Evolutionary conservation across 2,888 invertebrate species (phyloP).

Genomic region (Pyrocoelia pectoralis): DNA sequence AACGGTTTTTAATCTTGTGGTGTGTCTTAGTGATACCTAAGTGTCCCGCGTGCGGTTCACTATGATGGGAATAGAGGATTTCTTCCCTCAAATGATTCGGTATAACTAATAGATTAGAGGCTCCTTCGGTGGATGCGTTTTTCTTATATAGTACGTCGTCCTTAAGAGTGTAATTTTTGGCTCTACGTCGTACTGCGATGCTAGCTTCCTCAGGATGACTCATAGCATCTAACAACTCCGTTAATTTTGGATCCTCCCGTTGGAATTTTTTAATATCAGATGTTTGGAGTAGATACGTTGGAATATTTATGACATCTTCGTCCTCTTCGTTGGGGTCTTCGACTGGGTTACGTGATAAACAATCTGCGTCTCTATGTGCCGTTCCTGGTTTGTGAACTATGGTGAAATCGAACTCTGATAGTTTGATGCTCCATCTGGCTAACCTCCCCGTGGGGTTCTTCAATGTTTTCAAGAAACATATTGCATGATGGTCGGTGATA

Average conservation of each 20-base stretch:
- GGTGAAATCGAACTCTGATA: conserved; percentile 24
- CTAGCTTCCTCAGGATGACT: not conserved
- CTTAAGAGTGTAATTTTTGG: conserved; percentile 3
- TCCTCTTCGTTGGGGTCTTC: not conserved
- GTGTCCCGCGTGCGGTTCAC: conserved; percentile 16
- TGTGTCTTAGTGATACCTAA: conserved; percentile 16
- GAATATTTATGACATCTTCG: conserved; percentile 12
- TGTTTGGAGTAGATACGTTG: conserved; percentile 12
- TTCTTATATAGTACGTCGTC: conserved; percentile 6
- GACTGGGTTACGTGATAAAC: conserved; percentile 19
- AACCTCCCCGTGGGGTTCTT: conserved; percentile 4
- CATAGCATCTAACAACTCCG: not conserved
- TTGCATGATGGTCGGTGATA: conserved; percentile 17
- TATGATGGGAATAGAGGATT: conserved; percentile 14
- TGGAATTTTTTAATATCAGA: conserved; percentile 11
- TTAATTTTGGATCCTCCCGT: conserved; percentile 8
- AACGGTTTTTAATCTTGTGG: conserved; percentile 22
- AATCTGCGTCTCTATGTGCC: conserved; percentile 22
- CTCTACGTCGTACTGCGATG: not conserved
- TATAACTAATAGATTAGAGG: not conserved
- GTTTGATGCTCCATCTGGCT: conserved; percentile 22
- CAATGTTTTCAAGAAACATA: conserved; percentile 21
- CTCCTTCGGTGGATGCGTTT: not conserved
- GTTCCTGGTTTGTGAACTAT: conserved; percentile 20
- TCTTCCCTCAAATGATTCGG: not conserved